A percentile compares a stretch with the other conserved stretches of the same genome.
Evolutionary conservation across 2,113 vertebrate genomes (phyloP).

Genomic region (Plecotus auritus): DNA sequence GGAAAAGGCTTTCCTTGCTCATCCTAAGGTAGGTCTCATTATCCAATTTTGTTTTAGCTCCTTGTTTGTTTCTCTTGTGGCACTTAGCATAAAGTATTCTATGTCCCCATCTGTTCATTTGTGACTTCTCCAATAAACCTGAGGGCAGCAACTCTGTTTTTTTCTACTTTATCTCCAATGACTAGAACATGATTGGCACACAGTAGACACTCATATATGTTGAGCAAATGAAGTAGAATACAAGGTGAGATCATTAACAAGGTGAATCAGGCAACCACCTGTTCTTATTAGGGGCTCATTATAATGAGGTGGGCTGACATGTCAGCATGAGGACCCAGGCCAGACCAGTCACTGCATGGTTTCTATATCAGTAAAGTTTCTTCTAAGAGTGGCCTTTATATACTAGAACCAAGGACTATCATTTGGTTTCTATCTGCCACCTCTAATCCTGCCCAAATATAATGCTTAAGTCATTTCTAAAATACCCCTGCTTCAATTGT

Average conservation of each 20-base stretch:
- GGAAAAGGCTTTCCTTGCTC: neutral
- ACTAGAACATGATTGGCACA: neutral
- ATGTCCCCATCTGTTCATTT: neutral
- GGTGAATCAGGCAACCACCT: neutral
- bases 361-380: neutral
- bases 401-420: neutral
- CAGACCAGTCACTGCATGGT: neutral
- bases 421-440: neutral
- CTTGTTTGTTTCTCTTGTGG: neutral
- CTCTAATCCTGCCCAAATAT: neutral
- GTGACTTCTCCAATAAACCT: neutral
- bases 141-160: neutral
- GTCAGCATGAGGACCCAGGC: neutral
- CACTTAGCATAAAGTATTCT: neutral
- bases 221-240: neutral
- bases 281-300: neutral
- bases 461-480: neutral
- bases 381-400: neutral
- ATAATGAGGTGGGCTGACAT: neutral
- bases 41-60: neutral
- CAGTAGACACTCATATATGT: neutral
- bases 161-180: neutral
- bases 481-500: neutral
- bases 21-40: neutral
- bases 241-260: neutral